Conservation (phyloP, 2,888 invertebrate genomes). For the Eupeodes luniger region DNA sequence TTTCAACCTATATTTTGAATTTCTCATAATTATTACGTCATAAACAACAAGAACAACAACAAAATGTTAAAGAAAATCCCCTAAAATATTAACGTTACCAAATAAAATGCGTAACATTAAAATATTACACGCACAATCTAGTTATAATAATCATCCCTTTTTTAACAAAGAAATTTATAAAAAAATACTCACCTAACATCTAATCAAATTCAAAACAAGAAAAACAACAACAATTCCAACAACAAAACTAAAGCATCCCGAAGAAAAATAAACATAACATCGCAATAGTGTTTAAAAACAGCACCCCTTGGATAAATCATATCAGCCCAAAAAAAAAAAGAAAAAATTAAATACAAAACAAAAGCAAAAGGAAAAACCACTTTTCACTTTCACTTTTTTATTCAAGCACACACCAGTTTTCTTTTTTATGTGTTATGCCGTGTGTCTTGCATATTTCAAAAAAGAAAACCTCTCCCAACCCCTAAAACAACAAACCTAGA, state of each 20-base stretch:
- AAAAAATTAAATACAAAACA: neutral
- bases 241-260: slow-evolving; percentile 4
- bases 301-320: slow-evolving; percentile 40
- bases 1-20: slow-evolving; percentile 22
- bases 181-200: neutral
- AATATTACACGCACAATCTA: slow-evolving; percentile 16
- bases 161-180: slow-evolving; percentile 2
- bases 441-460: slow-evolving; percentile 4
- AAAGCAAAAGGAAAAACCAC: slow-evolving; percentile 32
- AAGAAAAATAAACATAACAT: neutral
- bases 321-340: neutral
- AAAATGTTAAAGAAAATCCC: slow-evolving; percentile 3
- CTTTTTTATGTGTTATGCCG: neutral
- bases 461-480: slow-evolving; percentile 10
- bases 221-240: slow-evolving; percentile 28
- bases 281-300: neutral
- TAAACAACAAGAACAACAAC: neutral
- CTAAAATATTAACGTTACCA: neutral
- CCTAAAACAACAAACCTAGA: slow-evolving; percentile 17
- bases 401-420: slow-evolving; percentile 38
- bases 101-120: slow-evolving; percentile 58
- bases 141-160: slow-evolving; percentile 29
- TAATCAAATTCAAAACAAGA: slow-evolving; percentile 30
- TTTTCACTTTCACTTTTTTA: slow-evolving; percentile 54
- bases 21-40: slow-evolving; percentile 49